Evolutionary conservation across 2,113 vertebrate species (phyloP).

Genomic region (Onychorhynchus coronatus): DNA sequence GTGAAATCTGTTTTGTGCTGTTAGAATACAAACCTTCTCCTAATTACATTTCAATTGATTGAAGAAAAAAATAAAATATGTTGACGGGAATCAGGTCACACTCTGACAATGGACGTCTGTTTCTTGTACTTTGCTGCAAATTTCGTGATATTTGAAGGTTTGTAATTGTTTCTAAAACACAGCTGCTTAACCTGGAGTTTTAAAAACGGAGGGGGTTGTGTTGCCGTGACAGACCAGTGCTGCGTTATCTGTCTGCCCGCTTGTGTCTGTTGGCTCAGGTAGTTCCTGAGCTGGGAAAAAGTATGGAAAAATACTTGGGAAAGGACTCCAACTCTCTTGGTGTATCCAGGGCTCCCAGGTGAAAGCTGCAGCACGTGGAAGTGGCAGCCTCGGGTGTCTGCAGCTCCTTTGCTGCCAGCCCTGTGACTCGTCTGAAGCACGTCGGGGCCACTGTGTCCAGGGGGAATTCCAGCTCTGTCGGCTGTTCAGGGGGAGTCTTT

Average conservation of each 20-base stretch:
- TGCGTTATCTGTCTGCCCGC: neutral
- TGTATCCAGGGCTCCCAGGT: rapidly evolving
- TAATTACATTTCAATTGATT: neutral
- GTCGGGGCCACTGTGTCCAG: rapidly evolving
- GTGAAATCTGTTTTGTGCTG: neutral
- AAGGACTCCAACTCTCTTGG: neutral
- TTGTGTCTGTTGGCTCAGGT: neutral
- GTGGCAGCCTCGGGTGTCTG: neutral
- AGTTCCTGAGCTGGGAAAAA: neutral
- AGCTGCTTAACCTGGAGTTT: neutral
- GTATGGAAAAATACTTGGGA: neutral
- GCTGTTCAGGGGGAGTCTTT: neutral
- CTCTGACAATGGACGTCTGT: neutral
- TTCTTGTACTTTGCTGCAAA: neutral
- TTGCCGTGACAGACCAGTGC: neutral
- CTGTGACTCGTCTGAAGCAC: neutral
- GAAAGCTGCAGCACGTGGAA: neutral
- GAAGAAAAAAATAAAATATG: neutral
- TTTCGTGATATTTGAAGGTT: neutral
- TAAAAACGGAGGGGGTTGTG: neutral
- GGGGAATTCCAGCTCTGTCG: neutral
- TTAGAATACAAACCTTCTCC: neutral
- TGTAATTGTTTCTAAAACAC: neutral
- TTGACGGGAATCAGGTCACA: neutral
- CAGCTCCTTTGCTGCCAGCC: neutral